A percentile compares a stretch with the other conserved stretches of the same genome.
These are phyloP conservation scores for Drosophila lini DNA, from an alignment of 1,140 invertebrate genomes.

Conservation along the genomic window DNA sequence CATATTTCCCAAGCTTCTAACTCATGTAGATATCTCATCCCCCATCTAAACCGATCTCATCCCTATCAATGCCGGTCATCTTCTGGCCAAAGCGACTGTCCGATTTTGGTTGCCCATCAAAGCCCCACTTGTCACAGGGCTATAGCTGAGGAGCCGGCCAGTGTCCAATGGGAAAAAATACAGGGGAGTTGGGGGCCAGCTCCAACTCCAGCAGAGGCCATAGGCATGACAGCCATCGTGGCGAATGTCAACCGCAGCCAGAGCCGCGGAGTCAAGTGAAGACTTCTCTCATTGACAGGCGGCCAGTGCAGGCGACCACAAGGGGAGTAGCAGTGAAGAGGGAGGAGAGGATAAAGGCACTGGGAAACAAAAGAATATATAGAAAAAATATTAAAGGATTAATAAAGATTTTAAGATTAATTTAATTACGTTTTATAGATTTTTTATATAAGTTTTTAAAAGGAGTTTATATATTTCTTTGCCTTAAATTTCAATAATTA, in stretches of 20 bases:
- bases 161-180: slow-evolving; percentile 2
- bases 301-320: slow-evolving; percentile 46
- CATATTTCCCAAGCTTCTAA: background rate
- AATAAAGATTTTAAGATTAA: too few species aligned
- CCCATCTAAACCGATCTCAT: background rate
- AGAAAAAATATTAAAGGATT: background rate
- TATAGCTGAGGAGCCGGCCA: background rate
- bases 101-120: slow-evolving; percentile 25
- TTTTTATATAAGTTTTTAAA: too few species aligned
- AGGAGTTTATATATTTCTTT: too few species aligned
- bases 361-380: background rate
- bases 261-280: slow-evolving; percentile 52
- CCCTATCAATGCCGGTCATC: background rate
- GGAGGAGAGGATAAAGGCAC: background rate
- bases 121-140: slow-evolving; percentile 42
- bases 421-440: too few species aligned
- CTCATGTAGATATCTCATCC: background rate
- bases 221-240: slow-evolving; percentile 46
- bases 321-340: background rate
- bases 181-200: background rate
- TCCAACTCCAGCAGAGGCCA: slow-evolving; percentile 32
- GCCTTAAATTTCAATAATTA: too few species aligned
- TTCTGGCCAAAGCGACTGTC: slow-evolving; percentile 5
- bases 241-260: slow-evolving; percentile 64
- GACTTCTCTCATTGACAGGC: slow-evolving; percentile 67